phyloP scores from a whole-genome alignment of 2,113 vertebrate species.

The Ciconia maguari region DNA sequence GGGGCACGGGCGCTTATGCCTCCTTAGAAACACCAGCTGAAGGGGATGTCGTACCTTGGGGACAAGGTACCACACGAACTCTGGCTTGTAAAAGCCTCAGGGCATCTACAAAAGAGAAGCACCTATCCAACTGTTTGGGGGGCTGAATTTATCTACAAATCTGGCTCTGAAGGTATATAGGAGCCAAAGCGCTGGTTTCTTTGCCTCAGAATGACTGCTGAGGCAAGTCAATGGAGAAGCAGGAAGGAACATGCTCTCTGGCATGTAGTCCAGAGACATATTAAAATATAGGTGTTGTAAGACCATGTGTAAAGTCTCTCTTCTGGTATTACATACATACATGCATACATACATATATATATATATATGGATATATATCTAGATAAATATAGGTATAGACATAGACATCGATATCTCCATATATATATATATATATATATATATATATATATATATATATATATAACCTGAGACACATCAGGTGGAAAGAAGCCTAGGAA shows the following conservation, averaged over 20 bases:
- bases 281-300: background rate
- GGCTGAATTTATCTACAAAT: background rate
- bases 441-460: background rate
- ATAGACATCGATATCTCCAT: background rate
- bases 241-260: background rate
- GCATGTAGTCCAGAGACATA: rapidly evolving
- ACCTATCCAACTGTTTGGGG: no score
- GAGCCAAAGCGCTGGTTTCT: background rate
- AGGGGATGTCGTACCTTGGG: no score
- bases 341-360: no score
- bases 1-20: background rate
- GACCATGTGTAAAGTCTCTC: background rate
- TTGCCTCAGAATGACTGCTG: background rate
- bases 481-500: background rate
- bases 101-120: background rate
- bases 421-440: background rate
- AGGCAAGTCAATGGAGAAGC: background rate
- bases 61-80: rapidly evolving
- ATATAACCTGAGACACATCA: background rate
- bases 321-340: background rate
- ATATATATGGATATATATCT: no score
- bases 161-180: background rate
- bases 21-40: background rate
- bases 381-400: background rate
- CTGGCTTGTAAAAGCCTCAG: background rate